phyloP scores from a whole-genome alignment of 2,797 vertebrate genomes.

The Anniella stebbinsi region DNA sequence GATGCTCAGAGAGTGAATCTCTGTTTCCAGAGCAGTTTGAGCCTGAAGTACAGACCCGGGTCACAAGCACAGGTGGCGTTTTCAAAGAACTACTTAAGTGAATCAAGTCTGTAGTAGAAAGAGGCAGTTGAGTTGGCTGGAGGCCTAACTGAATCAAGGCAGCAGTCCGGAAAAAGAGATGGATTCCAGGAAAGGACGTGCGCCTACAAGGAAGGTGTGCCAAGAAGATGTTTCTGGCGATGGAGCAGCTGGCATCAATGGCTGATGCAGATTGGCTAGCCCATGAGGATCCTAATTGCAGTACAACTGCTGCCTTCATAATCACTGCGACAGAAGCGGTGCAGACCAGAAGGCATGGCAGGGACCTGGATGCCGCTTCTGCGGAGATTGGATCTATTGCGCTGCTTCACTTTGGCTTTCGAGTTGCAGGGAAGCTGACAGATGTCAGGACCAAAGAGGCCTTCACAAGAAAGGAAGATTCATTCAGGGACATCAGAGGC shows the following conservation, averaged over 20 bases:
- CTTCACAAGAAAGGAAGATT: not conserved
- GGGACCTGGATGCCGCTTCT: constrained; percentile 61
- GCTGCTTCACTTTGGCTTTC: constrained; percentile 36
- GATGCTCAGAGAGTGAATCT: not conserved
- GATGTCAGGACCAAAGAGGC: constrained; percentile 68
- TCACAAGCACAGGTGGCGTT: constrained; percentile 26
- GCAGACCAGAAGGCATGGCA: constrained; percentile 65
- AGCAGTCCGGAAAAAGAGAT: constrained; percentile 41
- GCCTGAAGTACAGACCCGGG: constrained; percentile 11
- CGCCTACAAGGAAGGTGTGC: constrained; percentile 62
- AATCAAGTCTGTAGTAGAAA: constrained; percentile 24
- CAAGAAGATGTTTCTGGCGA: constrained; percentile 74
- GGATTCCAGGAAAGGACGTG: constrained; percentile 63
- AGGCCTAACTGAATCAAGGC: not conserved
- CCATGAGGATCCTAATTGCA: constrained; percentile 79
- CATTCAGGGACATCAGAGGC: not conserved
- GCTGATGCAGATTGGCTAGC: constrained; percentile 71
- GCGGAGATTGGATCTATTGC: constrained; percentile 55
- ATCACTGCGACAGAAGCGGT: constrained; percentile 70
- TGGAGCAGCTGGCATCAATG: constrained; percentile 72
- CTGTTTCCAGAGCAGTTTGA: not conserved
- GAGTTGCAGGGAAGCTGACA: constrained; percentile 57
- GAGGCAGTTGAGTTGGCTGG: constrained; percentile 38
- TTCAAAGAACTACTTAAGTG: constrained; percentile 18
- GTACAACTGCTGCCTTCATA: constrained; percentile 74